phyloP scores from a whole-genome alignment of 2,888 invertebrate genomes.

The Apamea monoglypha region DNA sequence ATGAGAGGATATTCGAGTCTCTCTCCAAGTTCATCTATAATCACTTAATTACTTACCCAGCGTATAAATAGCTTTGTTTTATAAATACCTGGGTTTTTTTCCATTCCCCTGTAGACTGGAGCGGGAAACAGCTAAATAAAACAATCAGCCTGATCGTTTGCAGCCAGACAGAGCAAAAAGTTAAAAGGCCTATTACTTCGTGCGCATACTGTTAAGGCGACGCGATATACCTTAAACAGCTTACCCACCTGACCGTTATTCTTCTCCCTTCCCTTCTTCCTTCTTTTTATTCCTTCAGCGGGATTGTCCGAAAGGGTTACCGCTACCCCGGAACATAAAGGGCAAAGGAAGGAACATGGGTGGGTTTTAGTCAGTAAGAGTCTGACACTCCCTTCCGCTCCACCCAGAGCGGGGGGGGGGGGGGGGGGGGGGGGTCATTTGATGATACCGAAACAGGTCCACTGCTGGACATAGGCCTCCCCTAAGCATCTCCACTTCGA shows the following conservation, averaged over 20 bases:
- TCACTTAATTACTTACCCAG: not conserved
- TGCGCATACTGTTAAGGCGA: constrained; percentile 48
- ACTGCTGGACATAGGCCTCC: no score
- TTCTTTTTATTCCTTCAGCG: no score
- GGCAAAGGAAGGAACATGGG: no score
- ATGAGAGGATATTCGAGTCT: not conserved
- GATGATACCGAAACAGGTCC: no score
- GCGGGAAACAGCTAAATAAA: constrained; percentile 24
- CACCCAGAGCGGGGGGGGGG: no score
- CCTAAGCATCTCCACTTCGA: no score
- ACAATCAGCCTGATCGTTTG: constrained; percentile 19
- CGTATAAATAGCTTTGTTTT: not conserved
- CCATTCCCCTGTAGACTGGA: not conserved
- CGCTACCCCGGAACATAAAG: no score
- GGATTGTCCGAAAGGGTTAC: no score
- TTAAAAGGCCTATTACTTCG: constrained; percentile 3
- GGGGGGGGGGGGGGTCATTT: no score
- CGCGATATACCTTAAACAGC: not conserved
- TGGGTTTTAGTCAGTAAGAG: no score
- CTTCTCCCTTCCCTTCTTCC: no score
- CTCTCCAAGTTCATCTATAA: not conserved
- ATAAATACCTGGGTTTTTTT: not conserved
- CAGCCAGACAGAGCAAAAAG: constrained; percentile 30
- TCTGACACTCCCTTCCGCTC: no score
- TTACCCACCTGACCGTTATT: not conserved